Percentiles rank a stretch among this genome's conserved stretches.
These are phyloP conservation scores for Drosophila demipolita DNA, from an alignment of 2,888 invertebrate genomes.

Conservation along the genomic window DNA sequence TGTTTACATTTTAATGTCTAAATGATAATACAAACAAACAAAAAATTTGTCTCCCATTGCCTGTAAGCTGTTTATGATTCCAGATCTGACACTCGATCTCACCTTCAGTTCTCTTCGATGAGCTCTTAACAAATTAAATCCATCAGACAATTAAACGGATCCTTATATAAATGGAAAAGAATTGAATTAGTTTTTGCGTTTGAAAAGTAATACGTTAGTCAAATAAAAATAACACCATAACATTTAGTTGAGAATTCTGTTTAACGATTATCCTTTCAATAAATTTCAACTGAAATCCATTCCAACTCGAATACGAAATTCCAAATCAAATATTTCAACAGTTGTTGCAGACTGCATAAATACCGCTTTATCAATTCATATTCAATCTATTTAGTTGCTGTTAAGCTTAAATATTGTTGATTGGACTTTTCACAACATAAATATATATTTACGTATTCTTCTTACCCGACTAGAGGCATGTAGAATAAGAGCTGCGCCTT, in stretches of 20 bases:
- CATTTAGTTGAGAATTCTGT: neutral
- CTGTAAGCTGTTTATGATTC: conserved; percentile 11
- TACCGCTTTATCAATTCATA: neutral
- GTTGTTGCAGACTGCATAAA: neutral
- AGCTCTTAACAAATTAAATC: neutral
- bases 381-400: neutral
- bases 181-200: neutral
- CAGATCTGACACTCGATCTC: neutral
- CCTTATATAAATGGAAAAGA: no score
- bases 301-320: neutral
- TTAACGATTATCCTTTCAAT: neutral
- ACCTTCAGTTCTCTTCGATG: neutral
- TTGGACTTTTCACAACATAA: conserved; percentile 31
- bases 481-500: conserved; percentile 9
- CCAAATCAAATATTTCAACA: neutral
- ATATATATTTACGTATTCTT: conserved; percentile 1
- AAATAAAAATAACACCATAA: neutral
- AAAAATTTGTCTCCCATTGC: conserved; percentile 16
- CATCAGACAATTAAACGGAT: neutral
- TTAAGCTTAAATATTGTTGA: conserved; percentile 29
- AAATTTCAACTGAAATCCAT: neutral
- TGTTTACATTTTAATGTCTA: conserved; percentile 45
- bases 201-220: neutral
- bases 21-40: conserved; percentile 46
- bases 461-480: neutral